Percentiles rank a stretch among this genome's conserved stretches.
Conservation (phyloP, 1,140 invertebrate genomes). For the Bombus pyrosoma region DNA sequence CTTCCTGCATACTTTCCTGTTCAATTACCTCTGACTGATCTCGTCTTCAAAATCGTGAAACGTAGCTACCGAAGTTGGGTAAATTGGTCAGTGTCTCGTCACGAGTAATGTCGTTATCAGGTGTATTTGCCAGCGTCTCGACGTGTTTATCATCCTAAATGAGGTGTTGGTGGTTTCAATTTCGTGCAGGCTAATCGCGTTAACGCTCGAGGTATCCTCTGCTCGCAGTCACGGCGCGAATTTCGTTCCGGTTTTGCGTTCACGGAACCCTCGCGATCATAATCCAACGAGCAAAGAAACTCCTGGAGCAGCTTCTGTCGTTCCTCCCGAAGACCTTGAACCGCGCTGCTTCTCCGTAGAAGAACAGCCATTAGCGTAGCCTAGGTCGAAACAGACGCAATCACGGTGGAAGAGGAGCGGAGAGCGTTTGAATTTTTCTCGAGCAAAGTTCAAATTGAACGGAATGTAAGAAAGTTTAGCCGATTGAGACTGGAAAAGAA, state of each 20-base stretch:
- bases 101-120: neutral
- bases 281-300: constrained; percentile 20
- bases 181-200: neutral
- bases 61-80: too few species aligned
- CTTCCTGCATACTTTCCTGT: too few species aligned
- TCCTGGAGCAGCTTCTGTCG: neutral
- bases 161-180: neutral
- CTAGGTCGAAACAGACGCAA: neutral
- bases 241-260: constrained; percentile 2
- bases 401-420: neutral
- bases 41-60: too few species aligned
- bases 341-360: neutral
- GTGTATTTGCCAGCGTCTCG: neutral
- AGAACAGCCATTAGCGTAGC: neutral
- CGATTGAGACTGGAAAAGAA: too few species aligned
- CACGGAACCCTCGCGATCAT: neutral
- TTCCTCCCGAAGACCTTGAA: constrained; percentile 19
- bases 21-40: too few species aligned
- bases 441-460: too few species aligned
- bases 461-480: too few species aligned
- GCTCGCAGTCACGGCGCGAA: neutral
- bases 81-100: too few species aligned
- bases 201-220: neutral
- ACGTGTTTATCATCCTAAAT: neutral
- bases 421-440: too few species aligned